Conservation (phyloP, 2,797 vertebrate genomes). For the Sebastes goodei region DNA sequence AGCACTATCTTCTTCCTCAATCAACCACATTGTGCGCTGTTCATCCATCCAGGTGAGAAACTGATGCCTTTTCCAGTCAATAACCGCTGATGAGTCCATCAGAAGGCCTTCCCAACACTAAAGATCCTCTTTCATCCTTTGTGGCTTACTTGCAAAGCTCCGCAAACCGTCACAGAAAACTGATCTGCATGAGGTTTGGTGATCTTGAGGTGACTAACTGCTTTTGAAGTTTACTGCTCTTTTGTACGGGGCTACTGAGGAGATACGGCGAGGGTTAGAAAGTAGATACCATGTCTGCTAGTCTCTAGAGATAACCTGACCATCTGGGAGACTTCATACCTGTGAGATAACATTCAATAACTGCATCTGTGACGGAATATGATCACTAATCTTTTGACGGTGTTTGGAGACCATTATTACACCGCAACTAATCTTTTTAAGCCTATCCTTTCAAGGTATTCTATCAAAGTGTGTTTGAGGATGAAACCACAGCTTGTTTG, state of each 20-base stretch:
- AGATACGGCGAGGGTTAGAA: slow-evolving; percentile 35
- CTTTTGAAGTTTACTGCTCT: slow-evolving; percentile 72
- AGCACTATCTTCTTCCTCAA: neutral
- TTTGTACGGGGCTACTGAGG: slow-evolving; percentile 60
- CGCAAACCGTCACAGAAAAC: slow-evolving; percentile 72
- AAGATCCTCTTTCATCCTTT: slow-evolving; percentile 80
- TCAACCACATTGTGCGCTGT: neutral
- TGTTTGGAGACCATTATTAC: slow-evolving; percentile 39
- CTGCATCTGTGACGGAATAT: slow-evolving; percentile 20
- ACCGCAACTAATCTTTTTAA: slow-evolving; percentile 53
- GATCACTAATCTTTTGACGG: slow-evolving; percentile 17
- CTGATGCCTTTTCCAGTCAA: slow-evolving; percentile 60
- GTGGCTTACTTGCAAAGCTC: slow-evolving; percentile 68
- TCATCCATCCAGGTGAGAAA: slow-evolving; percentile 49
- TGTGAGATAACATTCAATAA: slow-evolving; percentile 11
- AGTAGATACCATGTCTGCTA: slow-evolving; percentile 29
- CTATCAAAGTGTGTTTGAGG: slow-evolving; percentile 63
- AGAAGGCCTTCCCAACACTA: slow-evolving; percentile 48
- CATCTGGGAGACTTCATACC: slow-evolving; percentile 8
- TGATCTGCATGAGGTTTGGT: slow-evolving; percentile 68
- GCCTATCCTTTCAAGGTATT: slow-evolving; percentile 54
- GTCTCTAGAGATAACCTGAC: slow-evolving; percentile 43
- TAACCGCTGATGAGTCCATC: slow-evolving; percentile 62
- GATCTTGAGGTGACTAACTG: slow-evolving; percentile 77
- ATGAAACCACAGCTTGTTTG: slow-evolving; percentile 60